Conservation (phyloP, 2,888 invertebrate species). For the Mesoligia furuncula region DNA sequence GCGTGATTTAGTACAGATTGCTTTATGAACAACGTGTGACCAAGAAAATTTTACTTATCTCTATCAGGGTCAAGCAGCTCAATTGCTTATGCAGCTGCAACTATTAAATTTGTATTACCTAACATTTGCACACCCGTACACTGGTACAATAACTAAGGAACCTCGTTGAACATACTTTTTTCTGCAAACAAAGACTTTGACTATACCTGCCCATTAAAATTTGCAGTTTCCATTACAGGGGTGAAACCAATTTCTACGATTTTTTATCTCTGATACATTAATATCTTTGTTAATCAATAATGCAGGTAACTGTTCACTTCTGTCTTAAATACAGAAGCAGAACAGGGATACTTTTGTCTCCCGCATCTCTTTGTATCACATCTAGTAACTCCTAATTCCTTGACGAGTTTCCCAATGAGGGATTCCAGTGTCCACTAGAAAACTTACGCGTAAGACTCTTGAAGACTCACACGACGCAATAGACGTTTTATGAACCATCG, state of each 20-base stretch:
- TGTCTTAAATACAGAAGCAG: not conserved
- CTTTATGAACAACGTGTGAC: not conserved
- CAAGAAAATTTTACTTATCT: not conserved
- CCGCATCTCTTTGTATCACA: not conserved
- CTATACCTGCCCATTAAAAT: not conserved
- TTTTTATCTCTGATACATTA: not conserved
- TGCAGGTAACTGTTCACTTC: not conserved
- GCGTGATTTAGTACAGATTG: not conserved
- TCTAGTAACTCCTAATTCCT: conserved; percentile 35
- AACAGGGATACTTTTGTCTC: not conserved
- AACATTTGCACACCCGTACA: not conserved
- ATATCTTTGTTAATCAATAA: not conserved
- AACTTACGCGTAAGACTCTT: conserved; percentile 67
- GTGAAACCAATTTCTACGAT: not conserved
- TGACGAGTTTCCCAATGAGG: conserved; percentile 50
- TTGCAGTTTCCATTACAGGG: not conserved
- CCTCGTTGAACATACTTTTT: not conserved
- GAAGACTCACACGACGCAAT: conserved; percentile 63
- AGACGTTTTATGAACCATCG: conserved; percentile 66
- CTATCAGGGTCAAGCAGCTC: not conserved
- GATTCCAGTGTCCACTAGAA: conserved; percentile 66
- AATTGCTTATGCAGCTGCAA: not conserved
- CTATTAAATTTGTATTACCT: not conserved
- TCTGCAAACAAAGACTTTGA: not conserved
- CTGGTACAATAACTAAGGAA: too few species aligned